These are phyloP conservation scores for Megastigmus dorsalis DNA, from an alignment of 2,888 invertebrate species.

Conservation along the genomic window DNA sequence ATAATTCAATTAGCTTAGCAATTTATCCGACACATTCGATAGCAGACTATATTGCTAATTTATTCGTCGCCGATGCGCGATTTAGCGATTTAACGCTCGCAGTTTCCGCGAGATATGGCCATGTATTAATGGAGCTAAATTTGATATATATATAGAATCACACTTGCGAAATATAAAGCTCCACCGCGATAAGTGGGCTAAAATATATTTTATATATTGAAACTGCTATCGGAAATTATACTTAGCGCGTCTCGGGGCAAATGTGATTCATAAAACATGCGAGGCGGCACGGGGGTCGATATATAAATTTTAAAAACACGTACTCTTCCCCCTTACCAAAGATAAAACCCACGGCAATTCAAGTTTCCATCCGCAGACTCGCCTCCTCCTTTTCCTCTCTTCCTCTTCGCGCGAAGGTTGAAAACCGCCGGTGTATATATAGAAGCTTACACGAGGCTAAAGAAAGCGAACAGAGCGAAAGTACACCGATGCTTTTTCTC, in stretches of 20 bases:
- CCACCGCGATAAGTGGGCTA: no score
- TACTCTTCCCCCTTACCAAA: neutral
- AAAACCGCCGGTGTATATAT: no score
- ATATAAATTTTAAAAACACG: constrained; percentile 44
- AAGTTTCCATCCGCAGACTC: constrained; percentile 38
- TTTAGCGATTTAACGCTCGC: no score
- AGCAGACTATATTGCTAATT: neutral
- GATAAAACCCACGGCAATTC: constrained; percentile 31
- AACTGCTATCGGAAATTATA: neutral
- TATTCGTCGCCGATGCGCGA: neutral
- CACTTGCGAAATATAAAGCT: no score
- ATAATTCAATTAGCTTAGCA: neutral
- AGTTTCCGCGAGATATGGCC: no score
- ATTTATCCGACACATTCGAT: neutral
- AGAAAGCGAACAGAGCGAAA: constrained; percentile 9
- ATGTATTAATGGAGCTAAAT: no score
- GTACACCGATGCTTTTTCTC: constrained; percentile 31
- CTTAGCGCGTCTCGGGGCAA: neutral
- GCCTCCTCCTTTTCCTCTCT: constrained; percentile 7
- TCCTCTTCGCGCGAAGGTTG: neutral
- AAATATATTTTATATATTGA: neutral
- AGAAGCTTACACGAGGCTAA: constrained; percentile 33
- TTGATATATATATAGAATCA: no score
- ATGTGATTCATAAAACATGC: constrained; percentile 32
- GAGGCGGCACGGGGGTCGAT: neutral